A percentile compares a stretch with the other conserved stretches of the same genome.
Conservation (phyloP, 2,888 invertebrate genomes). For the Ophion ellenae region DNA sequence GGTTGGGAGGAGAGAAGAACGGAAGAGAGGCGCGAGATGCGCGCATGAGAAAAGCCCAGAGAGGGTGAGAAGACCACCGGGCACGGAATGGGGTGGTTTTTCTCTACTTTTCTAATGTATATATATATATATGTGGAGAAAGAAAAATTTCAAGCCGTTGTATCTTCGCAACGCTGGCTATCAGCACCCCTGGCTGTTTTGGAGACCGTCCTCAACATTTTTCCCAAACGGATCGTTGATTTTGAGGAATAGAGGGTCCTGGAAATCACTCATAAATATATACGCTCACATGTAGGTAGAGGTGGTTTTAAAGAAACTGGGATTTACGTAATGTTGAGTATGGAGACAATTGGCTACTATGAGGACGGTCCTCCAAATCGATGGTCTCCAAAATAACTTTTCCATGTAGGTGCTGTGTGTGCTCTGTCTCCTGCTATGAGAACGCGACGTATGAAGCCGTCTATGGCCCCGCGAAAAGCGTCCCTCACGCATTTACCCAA, state of each 20-base stretch:
- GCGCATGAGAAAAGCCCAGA: constrained; percentile 61
- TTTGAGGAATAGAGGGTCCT: too few relatives aligned
- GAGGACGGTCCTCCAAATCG: not conserved
- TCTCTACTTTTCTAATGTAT: constrained; percentile 45
- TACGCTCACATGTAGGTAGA: not conserved
- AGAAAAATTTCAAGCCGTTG: not conserved
- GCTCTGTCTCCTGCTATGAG: constrained; percentile 45
- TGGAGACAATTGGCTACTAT: not conserved
- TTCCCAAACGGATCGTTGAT: too few relatives aligned
- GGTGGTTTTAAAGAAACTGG: not conserved
- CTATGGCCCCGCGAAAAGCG: constrained; percentile 79
- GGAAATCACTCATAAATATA: too few relatives aligned
- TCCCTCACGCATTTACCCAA: constrained; percentile 76
- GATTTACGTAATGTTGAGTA: not conserved
- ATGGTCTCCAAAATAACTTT: not conserved
- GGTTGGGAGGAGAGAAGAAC: constrained; percentile 45
- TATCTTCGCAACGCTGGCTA: not conserved
- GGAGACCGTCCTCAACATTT: not conserved
- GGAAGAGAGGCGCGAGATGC: constrained; percentile 64
- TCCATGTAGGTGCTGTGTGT: not conserved
- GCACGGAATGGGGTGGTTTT: constrained; percentile 65
- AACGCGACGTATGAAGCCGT: constrained; percentile 76
- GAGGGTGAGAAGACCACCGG: constrained; percentile 62
- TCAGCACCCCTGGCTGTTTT: not conserved
- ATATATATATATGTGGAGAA: not conserved